These are phyloP conservation scores for Morone saxatilis DNA, from an alignment of 2,113 vertebrate genomes.

Conservation along the genomic window DNA sequence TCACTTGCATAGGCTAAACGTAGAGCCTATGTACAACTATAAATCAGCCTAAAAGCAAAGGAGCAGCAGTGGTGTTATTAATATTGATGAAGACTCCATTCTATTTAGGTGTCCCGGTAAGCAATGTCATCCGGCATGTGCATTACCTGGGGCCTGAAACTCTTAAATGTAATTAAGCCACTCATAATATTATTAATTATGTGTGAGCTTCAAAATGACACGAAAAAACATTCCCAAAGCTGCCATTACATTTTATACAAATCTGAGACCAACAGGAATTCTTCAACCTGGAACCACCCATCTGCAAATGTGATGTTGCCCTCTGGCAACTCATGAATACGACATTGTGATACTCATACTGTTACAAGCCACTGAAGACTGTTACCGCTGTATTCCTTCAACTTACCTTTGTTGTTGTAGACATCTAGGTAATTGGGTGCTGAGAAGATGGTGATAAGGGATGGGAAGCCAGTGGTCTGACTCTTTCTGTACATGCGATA, in stretches of 20 bases:
- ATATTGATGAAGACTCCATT: too few relatives aligned
- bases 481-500: conserved; percentile 99
- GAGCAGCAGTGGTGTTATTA: too few relatives aligned
- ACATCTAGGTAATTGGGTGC: conserved; percentile 99
- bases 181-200: too few relatives aligned
- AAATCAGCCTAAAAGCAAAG: too few relatives aligned
- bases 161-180: too few relatives aligned
- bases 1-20: too few relatives aligned
- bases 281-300: neutral
- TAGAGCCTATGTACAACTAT: too few relatives aligned
- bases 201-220: too few relatives aligned
- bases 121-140: too few relatives aligned
- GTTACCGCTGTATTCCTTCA: neutral
- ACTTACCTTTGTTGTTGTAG: conserved; percentile 99
- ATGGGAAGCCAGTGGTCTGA: conserved; percentile 99
- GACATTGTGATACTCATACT: conserved; percentile 17
- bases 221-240: neutral
- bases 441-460: conserved; percentile 99
- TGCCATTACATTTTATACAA: neutral
- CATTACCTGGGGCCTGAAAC: too few relatives aligned
- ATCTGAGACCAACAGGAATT: neutral
- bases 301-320: neutral
- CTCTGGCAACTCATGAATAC: neutral
- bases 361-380: neutral
- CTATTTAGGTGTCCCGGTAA: too few relatives aligned